Evolutionary conservation across 1,140 invertebrate genomes (phyloP).

Genomic region (Elysia chlorotica): DNA sequence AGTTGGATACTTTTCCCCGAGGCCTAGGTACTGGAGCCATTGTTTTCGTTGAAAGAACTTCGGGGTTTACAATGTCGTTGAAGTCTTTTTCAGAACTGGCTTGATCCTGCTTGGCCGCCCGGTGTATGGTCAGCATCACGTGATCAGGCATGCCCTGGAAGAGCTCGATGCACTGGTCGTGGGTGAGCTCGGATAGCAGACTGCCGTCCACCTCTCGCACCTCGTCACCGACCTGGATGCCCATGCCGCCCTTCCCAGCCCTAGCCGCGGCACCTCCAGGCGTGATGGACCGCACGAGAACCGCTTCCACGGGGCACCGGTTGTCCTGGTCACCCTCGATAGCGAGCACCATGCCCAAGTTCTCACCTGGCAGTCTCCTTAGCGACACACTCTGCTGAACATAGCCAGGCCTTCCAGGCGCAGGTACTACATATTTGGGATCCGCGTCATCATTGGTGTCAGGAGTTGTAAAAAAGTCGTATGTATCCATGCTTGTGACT

Average conservation of each 20-base stretch:
- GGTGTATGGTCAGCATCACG: conserved; percentile 31
- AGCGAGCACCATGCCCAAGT: conserved; percentile 86
- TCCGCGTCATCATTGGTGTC: too few relatives aligned
- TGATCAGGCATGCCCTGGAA: conserved; percentile 52
- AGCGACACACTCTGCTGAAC: conserved; percentile 71
- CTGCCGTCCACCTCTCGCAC: conserved; percentile 82
- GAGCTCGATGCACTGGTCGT: conserved; percentile 83
- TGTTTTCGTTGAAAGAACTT: not conserved
- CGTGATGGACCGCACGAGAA: conserved; percentile 89
- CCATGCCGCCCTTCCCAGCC: conserved; percentile 71
- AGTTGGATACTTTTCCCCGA: not conserved
- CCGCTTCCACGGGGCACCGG: conserved; percentile 72
- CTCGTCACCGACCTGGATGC: conserved; percentile 78
- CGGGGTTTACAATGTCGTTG: not conserved
- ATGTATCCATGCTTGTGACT: too few relatives aligned
- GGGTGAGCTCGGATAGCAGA: conserved; percentile 77
- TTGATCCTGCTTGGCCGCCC: not conserved
- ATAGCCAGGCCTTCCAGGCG: too few relatives aligned
- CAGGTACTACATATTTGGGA: too few relatives aligned
- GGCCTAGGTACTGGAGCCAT: not conserved
- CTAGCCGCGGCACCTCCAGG: conserved; percentile 84
- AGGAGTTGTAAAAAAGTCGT: too few relatives aligned
- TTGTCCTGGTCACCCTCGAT: conserved; percentile 81
- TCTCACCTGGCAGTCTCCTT: conserved; percentile 83
- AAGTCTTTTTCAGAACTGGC: not conserved